These are phyloP conservation scores for Ameiurus melas DNA, from an alignment of 2,113 vertebrate genomes.

Conservation along the genomic window DNA sequence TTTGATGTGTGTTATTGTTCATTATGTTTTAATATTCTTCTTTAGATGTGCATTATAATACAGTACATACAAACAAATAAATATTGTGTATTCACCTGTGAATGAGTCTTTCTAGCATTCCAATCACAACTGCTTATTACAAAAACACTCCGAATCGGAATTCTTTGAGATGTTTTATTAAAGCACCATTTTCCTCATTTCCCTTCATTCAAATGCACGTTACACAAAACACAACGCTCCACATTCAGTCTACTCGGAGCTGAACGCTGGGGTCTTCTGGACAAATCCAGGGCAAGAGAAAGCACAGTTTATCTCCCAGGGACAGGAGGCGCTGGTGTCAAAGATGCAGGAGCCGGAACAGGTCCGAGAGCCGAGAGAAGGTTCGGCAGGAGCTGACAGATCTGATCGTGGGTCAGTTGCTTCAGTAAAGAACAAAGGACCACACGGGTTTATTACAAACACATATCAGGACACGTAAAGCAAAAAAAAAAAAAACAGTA, in stretches of 20 bases:
- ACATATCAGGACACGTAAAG: background rate
- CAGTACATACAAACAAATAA: too few species aligned
- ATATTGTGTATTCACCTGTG: too few species aligned
- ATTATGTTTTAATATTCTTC: background rate
- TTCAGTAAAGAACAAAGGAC: background rate
- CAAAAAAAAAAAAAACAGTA: background rate
- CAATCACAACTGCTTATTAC: background rate
- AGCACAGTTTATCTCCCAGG: background rate
- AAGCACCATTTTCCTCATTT: background rate
- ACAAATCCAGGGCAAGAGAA: too few species aligned
- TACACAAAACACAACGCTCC: background rate
- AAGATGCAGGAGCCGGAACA: background rate
- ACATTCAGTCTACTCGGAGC: too few species aligned
- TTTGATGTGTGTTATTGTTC: background rate
- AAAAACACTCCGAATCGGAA: background rate
- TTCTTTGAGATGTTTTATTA: background rate
- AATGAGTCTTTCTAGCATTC: background rate
- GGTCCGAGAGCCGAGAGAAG: background rate
- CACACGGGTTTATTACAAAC: background rate
- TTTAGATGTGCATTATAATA: too few species aligned
- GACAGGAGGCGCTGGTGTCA: background rate
- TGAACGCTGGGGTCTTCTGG: background rate
- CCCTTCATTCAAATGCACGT: background rate
- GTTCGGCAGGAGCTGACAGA: conserved; percentile 16
- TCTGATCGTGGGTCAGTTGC: background rate